Base-by-base conservation (phyloP, 1,140 invertebrate genomes). In the Homarus americanus region DNA sequence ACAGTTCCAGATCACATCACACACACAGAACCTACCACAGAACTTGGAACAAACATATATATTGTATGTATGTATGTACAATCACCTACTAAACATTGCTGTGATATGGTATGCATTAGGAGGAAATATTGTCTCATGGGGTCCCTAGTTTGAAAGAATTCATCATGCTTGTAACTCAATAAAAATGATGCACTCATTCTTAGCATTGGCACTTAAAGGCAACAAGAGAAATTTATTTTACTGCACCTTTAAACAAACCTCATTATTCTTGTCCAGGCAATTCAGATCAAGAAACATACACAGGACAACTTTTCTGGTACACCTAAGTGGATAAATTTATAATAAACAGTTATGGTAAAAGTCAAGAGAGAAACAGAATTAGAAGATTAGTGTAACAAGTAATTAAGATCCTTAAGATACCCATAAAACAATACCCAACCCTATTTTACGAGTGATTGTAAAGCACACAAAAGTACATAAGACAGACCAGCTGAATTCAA, bases 381-480 rank as follows among this genome's bases (percentile, higher is more conserved):
- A n/a, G n/a, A n/a, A n/a, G n/a, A n/a, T n/a, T n/a, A n/a, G n/a
- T n/a, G n/a, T n/a, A n/a, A n/a, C n/a, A 73, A 32, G 28, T 36
- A 66, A 36, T 9, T 34, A 73, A 66, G 41, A 36, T 44, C 34
- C n/a, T 44, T 20, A 40, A 69, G 69, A 63, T 49, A 49, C 83
- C 83, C 69, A 85, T 36, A 75, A 75, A 49, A 85, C 44, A 75
- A 85, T 85, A 75, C 72, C 40, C n/a, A 10, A 58, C n/a, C 72
- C 41, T 41, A 53, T 7, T 73, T 41, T 63, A 20, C n/a, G n/a
- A 5, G 44, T 73, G 28, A 73, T n/a, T 41, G 63, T 41, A 20
- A 32, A 69, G 44, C 49, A 66, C 41, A 85, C 40, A 73, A 7
- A 69, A 69, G 66, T 85, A 85, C 69, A 75, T 40, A n/a, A 75